Conservation (phyloP, 2,797 vertebrate species). For the Remorina albescens region DNA sequence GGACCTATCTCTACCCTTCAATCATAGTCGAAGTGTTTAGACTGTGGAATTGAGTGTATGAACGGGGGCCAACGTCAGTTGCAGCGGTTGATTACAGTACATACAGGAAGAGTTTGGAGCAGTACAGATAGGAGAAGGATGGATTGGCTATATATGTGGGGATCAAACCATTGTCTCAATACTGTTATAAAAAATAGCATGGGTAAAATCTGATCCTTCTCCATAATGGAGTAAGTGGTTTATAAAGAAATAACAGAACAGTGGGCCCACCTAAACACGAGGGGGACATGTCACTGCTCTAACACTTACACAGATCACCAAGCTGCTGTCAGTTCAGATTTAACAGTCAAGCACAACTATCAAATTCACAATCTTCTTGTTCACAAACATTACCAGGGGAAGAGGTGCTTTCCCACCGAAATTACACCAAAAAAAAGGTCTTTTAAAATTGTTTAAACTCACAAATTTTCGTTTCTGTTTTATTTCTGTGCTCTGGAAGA, state of each 20-base stretch:
- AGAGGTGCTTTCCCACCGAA: not conserved
- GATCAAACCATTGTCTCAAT: slow-evolving; percentile 38
- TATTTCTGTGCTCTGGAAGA: too few species aligned
- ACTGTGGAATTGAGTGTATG: slow-evolving; percentile 57
- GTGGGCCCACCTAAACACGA: slow-evolving; percentile 28
- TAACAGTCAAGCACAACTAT: not conserved
- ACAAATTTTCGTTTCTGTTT: too few species aligned
- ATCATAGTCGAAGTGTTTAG: slow-evolving; percentile 66
- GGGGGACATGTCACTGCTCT: not conserved
- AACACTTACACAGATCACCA: not conserved
- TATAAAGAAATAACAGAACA: slow-evolving; percentile 10
- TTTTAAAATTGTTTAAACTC: too few species aligned
- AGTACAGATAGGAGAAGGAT: slow-evolving; percentile 29
- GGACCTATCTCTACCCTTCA: slow-evolving; percentile 58
- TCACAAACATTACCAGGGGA: too few species aligned
- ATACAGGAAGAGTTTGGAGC: slow-evolving; percentile 62
- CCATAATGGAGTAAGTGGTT: slow-evolving; percentile 17
- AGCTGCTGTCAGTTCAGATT: not conserved
- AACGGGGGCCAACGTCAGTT: slow-evolving; percentile 57
- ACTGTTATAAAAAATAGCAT: slow-evolving; percentile 24
- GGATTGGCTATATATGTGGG: slow-evolving; percentile 22
- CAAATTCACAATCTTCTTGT: too few species aligned
- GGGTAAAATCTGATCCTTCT: slow-evolving; percentile 9
- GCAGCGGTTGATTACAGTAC: slow-evolving; percentile 67
- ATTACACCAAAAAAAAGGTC: too few species aligned